A percentile compares a stretch with the other conserved stretches of the same genome.
These are phyloP conservation scores for Syrmaticus mikado DNA, from an alignment of 2,113 vertebrate genomes.

Conservation along the genomic window DNA sequence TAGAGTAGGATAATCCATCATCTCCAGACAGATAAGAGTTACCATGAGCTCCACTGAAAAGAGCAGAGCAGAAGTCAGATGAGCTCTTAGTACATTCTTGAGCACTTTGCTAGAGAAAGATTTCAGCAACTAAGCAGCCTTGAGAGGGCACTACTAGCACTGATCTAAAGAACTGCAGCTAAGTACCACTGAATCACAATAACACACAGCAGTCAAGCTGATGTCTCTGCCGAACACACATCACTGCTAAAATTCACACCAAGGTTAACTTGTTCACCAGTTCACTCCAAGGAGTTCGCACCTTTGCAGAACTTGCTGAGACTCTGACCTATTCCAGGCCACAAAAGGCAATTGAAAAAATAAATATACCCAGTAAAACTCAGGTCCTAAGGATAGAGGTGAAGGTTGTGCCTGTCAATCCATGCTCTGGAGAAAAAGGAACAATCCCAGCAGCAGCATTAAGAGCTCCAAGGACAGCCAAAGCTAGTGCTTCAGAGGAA, in stretches of 20 bases:
- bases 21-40: not conserved
- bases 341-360: not conserved
- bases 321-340: not conserved
- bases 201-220: not conserved
- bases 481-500: not conserved
- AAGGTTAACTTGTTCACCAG: not conserved
- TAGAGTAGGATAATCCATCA: not conserved
- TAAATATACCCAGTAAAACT: not conserved
- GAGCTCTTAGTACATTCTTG: not conserved
- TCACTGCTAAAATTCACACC: not conserved
- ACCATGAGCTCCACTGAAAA: not conserved
- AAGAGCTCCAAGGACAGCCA: not conserved
- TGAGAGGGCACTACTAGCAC: not conserved
- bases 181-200: not conserved
- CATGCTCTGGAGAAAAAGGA: not conserved
- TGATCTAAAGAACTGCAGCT: not conserved
- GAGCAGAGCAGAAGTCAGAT: not conserved
- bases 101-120: not conserved
- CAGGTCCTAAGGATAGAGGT: not conserved
- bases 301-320: not conserved
- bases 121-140: not conserved
- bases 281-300: not conserved
- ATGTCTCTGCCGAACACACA: not conserved
- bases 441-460: not conserved
- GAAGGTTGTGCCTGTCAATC: not conserved